These are phyloP conservation scores for Spondyliosoma cantharus DNA, from an alignment of 2,797 vertebrate genomes.

Conservation along the genomic window DNA sequence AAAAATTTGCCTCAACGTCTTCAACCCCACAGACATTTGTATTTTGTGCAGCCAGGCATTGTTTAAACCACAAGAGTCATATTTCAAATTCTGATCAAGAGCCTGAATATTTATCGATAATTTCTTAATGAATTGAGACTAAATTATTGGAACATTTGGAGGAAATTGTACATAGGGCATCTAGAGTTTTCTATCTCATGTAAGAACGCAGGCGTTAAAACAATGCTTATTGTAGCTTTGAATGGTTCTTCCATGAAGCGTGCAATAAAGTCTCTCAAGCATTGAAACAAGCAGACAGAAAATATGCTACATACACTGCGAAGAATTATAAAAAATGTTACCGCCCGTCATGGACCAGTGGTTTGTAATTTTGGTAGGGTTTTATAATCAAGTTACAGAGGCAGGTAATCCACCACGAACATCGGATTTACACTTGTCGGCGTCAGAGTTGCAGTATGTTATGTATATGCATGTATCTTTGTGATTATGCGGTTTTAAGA, in stretches of 20 bases:
- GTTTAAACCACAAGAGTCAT: conserved; percentile 7
- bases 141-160: background rate
- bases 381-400: conserved; percentile 1
- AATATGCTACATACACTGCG: background rate
- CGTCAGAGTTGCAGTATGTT: background rate
- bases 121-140: background rate
- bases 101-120: background rate
- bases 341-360: conserved; percentile 1
- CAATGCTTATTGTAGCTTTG: background rate
- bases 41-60: conserved; percentile 45
- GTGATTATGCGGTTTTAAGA: background rate
- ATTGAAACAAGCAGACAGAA: conserved; percentile 23
- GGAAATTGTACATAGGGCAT: background rate
- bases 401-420: background rate
- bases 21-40: conserved; percentile 12
- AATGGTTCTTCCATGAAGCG: conserved; percentile 21
- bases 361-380: background rate
- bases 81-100: conserved; percentile 8
- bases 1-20: conserved; percentile 10
- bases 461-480: background rate
- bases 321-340: background rate
- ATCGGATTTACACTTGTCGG: background rate
- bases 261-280: conserved; percentile 38
- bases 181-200: background rate
- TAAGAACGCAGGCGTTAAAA: background rate